Conservation (phyloP, 2,797 vertebrate genomes). For the Euphonia xanthogaster region DNA sequence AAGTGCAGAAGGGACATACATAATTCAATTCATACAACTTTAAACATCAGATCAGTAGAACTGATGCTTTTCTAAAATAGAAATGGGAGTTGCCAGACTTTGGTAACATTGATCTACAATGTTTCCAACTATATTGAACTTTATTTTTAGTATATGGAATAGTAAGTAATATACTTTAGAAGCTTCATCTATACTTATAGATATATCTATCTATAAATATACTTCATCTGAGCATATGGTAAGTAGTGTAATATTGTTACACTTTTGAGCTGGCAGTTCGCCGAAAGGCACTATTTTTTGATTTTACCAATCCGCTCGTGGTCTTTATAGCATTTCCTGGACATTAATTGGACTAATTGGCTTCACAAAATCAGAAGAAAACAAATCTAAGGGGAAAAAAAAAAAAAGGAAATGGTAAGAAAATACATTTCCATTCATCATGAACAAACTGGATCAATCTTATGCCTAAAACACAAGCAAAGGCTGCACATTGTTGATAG, state of each 20-base stretch:
- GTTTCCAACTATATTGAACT: background rate
- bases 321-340: background rate
- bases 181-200: background rate
- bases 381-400: rapidly evolving
- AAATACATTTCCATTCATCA: background rate
- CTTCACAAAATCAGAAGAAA: background rate
- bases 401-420: rapidly evolving
- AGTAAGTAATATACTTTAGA: background rate
- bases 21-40: background rate
- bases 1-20: background rate
- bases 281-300: background rate
- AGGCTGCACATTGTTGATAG: background rate
- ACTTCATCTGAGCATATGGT: background rate
- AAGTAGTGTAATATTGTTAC: background rate
- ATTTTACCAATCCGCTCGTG: background rate
- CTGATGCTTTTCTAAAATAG: background rate
- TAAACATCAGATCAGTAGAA: background rate
- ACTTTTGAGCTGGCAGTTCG: background rate
- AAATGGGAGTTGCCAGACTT: background rate
- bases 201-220: background rate
- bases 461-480: rapidly evolving
- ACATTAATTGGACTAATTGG: background rate
- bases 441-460: background rate
- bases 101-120: background rate
- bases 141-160: background rate